Percentiles rank a stretch among this genome's conserved stretches.
These are phyloP conservation scores for Stomatorhinus ivindoensis DNA, from an alignment of 2,113 vertebrate genomes.

Conservation along the genomic window DNA sequence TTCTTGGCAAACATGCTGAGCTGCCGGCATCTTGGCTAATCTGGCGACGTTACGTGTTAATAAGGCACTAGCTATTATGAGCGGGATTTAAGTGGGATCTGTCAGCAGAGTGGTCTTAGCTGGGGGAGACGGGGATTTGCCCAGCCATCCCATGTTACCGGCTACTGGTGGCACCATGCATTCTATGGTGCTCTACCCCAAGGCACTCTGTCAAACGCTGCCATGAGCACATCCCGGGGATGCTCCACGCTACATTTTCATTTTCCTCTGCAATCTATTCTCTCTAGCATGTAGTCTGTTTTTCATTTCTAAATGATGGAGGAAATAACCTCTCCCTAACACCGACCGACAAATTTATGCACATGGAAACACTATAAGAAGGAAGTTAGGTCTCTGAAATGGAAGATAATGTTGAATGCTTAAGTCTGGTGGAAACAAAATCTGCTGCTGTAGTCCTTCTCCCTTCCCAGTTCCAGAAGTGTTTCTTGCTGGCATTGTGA, in stretches of 20 bases:
- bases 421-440: background rate
- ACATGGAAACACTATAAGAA: background rate
- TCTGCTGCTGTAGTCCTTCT: background rate
- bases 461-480: background rate
- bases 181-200: background rate
- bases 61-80: constrained; percentile 37
- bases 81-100: constrained; percentile 39
- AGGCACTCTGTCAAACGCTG: background rate
- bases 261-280: background rate
- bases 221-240: background rate
- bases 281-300: background rate
- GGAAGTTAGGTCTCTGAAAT: background rate
- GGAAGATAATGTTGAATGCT: background rate
- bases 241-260: background rate
- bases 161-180: background rate
- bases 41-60: constrained; percentile 53
- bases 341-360: background rate
- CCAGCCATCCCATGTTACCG: background rate
- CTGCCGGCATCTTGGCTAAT: constrained; percentile 45
- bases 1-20: constrained; percentile 54
- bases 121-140: background rate
- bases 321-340: background rate
- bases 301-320: background rate
- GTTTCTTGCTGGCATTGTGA: constrained; percentile 23
- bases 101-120: constrained; percentile 18